phyloP scores from a whole-genome alignment of 2,888 invertebrate species.

The Pollenia griseotomentosa region DNA sequence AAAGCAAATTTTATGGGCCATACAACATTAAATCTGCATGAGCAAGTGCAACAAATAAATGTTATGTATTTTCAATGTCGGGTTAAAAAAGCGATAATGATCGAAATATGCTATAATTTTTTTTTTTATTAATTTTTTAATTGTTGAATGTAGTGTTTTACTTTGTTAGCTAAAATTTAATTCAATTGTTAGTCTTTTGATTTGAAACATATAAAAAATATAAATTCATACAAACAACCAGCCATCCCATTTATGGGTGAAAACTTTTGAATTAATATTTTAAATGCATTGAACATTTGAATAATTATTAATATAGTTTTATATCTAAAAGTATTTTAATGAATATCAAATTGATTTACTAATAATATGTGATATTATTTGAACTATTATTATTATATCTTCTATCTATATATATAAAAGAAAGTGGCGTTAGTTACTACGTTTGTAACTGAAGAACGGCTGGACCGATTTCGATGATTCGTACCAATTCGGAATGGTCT shows the following conservation, averaged over 20 bases:
- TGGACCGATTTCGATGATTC: too few relatives aligned
- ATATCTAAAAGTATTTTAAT: not conserved
- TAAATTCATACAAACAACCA: not conserved
- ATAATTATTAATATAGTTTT: conserved; percentile 4
- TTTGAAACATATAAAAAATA: not conserved
- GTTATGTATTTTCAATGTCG: conserved; percentile 13
- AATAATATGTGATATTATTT: conserved; percentile 49
- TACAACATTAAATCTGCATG: not conserved
- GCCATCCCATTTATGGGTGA: not conserved
- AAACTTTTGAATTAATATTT: conserved; percentile 32
- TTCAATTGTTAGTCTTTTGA: not conserved
- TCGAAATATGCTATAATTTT: too few relatives aligned
- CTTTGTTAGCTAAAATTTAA: not conserved
- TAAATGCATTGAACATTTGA: conserved; percentile 20
- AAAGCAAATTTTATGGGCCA: not conserved
- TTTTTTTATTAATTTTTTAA: not conserved
- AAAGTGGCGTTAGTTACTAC: too few relatives aligned
- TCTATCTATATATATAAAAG: not conserved
- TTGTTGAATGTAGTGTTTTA: not conserved
- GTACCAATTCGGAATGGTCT: too few relatives aligned
- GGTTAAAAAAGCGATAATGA: conserved; percentile 3
- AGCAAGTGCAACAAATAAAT: not conserved
- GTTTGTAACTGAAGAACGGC: too few relatives aligned
- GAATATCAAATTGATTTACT: conserved; percentile 27
- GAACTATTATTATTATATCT: not conserved